These are phyloP conservation scores for Pollicipes pollicipes DNA, from an alignment of 1,140 invertebrate species.

Conservation along the genomic window DNA sequence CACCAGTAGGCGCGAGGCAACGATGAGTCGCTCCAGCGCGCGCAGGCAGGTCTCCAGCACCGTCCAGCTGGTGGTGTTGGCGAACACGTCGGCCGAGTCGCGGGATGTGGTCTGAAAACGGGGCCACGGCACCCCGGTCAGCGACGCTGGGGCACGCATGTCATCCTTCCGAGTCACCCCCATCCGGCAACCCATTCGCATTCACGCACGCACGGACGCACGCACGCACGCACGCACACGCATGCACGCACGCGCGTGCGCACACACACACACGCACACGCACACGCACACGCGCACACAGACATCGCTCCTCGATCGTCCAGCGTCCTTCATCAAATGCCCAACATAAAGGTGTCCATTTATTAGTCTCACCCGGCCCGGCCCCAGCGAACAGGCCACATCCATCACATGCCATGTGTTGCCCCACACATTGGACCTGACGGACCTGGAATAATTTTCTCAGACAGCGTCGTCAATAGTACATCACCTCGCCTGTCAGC, in stretches of 20 bases:
- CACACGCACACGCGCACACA: constrained; percentile 4
- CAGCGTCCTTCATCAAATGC: too few relatives aligned
- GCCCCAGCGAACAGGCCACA: too few relatives aligned
- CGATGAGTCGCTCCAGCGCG: constrained; percentile 34
- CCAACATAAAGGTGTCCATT: too few relatives aligned
- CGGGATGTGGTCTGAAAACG: constrained; percentile 21
- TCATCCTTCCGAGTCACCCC: not conserved
- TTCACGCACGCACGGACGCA: not conserved
- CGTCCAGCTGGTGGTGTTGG: constrained; percentile 38
- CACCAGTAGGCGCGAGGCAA: constrained; percentile 30
- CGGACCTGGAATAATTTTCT: too few relatives aligned
- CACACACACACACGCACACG: not conserved
- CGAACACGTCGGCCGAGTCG: constrained; percentile 31
- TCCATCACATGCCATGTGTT: too few relatives aligned
- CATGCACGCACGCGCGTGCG: not conserved
- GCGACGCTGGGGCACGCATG: too few relatives aligned
- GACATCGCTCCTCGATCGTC: too few relatives aligned
- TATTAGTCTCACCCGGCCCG: too few relatives aligned
- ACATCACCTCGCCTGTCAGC: too few relatives aligned
- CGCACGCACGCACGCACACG: not conserved
- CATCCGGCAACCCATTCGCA: not conserved
- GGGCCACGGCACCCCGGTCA: too few relatives aligned
- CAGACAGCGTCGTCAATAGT: too few relatives aligned
- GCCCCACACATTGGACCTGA: too few relatives aligned
- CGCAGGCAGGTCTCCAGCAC: constrained; percentile 39